Base-by-base conservation (phyloP, 1,140 invertebrate genomes). In the Subanguina moxae region DNA sequence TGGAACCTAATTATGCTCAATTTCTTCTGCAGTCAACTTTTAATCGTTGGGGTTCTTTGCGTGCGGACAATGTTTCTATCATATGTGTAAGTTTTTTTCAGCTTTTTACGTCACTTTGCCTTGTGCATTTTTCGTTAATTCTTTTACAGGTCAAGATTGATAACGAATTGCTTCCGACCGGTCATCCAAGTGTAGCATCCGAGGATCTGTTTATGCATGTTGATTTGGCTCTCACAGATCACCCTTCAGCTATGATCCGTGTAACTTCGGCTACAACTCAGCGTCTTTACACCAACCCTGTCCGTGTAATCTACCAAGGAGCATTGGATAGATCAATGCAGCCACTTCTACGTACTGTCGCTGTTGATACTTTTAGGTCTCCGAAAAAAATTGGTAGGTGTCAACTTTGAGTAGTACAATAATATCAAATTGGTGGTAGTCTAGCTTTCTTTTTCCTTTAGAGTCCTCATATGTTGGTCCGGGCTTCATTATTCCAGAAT, bases 41-140 rank as follows among this genome's bases (percentile, higher is more conserved):
- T 30, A 72, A 73, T 23, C 28, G 48, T 5, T 71, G 69, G 69
- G 42, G 68, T 23, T 46, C 8, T 5, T 43, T 71, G 38, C 69
- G 69, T 46, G 69, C 69, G 1, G 69, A 71, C 23, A 71, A 71
- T 56, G 72, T 71, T n/a, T 59, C 66, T n/a, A 27, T 71, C 9
- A 57, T 71, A 66, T 71, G 69, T 25, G 69, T 71, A 67, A 52
- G 69, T 21, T 64, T 25, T 64, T 30, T 43, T 30, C 58, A 5
- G n/a, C 58, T 61, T 19, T 32, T 5, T 5, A 30, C n/a, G 58
- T 32, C 11, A 25, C 23, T 11, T 13, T 30, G 30, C 11, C 23
- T 58, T 58, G 11, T 58, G 11, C 30, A 21, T 13, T 13, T 43
- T 3, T 61, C 19, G 8, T 28, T 32, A 21, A 27, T 30, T 8